Evolutionary conservation across 2,113 vertebrate species (phyloP).

Genomic region (Spea multiplicata): DNA sequence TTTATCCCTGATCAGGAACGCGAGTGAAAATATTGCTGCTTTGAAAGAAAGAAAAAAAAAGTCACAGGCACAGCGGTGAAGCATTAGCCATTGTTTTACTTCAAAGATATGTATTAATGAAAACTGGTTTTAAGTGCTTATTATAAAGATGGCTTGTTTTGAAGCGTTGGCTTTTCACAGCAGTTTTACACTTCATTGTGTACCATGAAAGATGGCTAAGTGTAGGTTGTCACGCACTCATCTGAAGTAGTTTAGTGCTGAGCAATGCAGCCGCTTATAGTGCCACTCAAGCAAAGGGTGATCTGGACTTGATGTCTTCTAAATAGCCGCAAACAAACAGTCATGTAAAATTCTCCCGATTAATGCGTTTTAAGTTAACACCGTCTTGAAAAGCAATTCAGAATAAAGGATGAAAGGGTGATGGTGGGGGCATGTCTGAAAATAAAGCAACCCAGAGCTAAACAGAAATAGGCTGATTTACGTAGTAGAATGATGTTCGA

Average conservation of each 20-base stretch:
- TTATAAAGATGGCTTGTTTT: conserved; percentile 75
- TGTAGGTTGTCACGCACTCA: conserved; percentile 74
- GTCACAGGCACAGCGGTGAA: conserved; percentile 55
- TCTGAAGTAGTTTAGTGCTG: conserved; percentile 68
- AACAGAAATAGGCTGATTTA: no score
- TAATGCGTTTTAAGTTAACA: not conserved
- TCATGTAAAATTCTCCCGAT: conserved; percentile 53
- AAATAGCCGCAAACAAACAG: conserved; percentile 68
- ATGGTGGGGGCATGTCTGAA: no score
- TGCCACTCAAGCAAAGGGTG: conserved; percentile 75
- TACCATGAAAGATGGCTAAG: conserved; percentile 73
- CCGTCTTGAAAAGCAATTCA: conserved; percentile 4
- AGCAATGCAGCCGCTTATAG: conserved; percentile 73
- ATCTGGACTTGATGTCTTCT: conserved; percentile 73
- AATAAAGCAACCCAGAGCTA: no score
- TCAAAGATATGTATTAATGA: conserved; percentile 79
- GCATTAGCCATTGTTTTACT: conserved; percentile 73
- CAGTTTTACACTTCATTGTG: conserved; percentile 79
- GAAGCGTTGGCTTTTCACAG: conserved; percentile 69
- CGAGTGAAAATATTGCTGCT: conserved; percentile 47
- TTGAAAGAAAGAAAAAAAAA: conserved; percentile 38
- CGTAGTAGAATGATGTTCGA: no score
- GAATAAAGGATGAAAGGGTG: not conserved
- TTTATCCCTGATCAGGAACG: not conserved
- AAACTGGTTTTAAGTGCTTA: conserved; percentile 76